These are phyloP conservation scores for Oreochromis mossambicus DNA, from an alignment of 2,797 vertebrate genomes.

Conservation along the genomic window DNA sequence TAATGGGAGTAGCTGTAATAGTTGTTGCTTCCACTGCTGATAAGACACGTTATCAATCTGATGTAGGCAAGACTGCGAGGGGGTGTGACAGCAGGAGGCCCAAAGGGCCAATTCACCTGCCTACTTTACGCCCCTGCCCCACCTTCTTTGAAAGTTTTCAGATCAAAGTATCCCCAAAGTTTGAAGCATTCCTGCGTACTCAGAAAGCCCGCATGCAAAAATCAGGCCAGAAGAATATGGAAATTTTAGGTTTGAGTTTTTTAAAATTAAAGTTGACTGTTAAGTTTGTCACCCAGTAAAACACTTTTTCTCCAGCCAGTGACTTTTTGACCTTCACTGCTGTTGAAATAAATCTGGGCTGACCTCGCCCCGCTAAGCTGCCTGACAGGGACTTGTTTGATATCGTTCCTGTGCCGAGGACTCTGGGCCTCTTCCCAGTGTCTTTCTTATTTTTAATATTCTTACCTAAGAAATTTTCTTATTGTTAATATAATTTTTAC, in stretches of 20 bases:
- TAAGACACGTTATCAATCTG: rapidly evolving
- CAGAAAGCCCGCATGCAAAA: neutral
- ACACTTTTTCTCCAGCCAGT: neutral
- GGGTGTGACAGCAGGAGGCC: neutral
- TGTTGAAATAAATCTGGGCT: neutral
- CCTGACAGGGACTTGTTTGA: neutral
- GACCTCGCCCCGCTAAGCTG: neutral
- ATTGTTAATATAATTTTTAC: neutral
- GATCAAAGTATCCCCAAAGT: neutral
- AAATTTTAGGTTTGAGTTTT: neutral
- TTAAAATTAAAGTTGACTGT: neutral
- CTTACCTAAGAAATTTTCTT: neutral
- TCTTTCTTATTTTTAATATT: neutral
- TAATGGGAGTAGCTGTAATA: neutral
- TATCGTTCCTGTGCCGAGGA: too few species aligned
- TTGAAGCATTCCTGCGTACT: neutral
- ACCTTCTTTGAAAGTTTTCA: neutral
- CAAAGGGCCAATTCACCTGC: neutral
- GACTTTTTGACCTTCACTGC: neutral
- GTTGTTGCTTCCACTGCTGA: neutral
- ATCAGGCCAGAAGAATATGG: rapidly evolving
- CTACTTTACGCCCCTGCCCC: neutral
- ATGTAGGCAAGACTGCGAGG: neutral
- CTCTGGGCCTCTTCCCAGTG: neutral
- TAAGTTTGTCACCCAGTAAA: neutral